Evolutionary conservation across 2,113 vertebrate genomes (phyloP), one percentile per base, ranked within the genome.

Genomic region (Mastomys natalensis): DNA sequence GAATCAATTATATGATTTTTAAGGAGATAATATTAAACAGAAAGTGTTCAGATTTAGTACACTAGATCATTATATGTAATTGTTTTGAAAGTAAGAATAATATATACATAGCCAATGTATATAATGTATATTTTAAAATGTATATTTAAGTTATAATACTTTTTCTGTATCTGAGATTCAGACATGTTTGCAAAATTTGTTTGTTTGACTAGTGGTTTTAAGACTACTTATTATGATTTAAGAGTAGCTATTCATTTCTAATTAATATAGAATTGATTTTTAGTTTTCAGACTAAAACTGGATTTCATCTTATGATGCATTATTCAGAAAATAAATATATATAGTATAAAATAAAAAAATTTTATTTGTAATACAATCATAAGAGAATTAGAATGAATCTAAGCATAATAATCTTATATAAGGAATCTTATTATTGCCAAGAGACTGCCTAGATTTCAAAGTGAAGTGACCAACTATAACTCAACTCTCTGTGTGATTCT

Each of bases 1-100:
- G 94, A 98, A 82, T 45, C 74, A 95, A 58, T 86, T 62, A 92
- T 92, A 84, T 97, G 81, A 93, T 96, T 98, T 98, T 93, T 95
- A 96, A 97, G 97, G 91, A 96, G 97, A 34, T 68, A 97, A 87
- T 22, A 87, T 24, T 24, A 15, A 4, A 40, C 88, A 95, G 93
- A 15, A 96, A 72, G 31, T 6, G 10, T 72, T 4, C 31, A 89
- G 1, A 0, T 60, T 92, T 16, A 62, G 31, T 48, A 16, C 13
- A 60, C 53, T 72, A 13, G 43, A 13, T 74, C 7, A 78, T 90
- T 86, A 70, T 17, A 86, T 22, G 19, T 29, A 5, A 16, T 5
- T 84, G 12, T 64, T 90, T 62, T 66, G 11, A 88, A 34, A 5
- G 81, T 58, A 17, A 37, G 51, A 89, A 15, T 8, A 74, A 95